Percentiles rank a stretch among this genome's conserved stretches.
Evolutionary conservation across 2,113 vertebrate genomes (phyloP).

Genomic region (Anoura caudifer): DNA sequence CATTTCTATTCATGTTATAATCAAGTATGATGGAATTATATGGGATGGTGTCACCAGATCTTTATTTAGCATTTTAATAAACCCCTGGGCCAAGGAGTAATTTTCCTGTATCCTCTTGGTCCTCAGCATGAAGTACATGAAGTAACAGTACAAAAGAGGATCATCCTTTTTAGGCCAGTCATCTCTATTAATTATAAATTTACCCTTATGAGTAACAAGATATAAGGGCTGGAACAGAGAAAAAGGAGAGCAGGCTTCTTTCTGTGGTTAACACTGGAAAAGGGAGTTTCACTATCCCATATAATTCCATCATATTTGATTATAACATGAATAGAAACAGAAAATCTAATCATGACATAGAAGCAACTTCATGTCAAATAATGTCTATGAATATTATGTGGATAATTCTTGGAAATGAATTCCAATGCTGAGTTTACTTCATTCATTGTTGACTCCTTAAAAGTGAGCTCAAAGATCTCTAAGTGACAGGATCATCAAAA

Average conservation of each 20-base stretch:
- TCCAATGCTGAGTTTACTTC: background rate
- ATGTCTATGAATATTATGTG: background rate
- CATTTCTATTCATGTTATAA: constrained; percentile 43
- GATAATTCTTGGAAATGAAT: constrained; percentile 33
- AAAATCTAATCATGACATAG: constrained; percentile 41
- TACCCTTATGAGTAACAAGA: constrained; percentile 68
- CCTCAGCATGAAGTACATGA: constrained; percentile 73
- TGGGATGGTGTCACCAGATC: constrained; percentile 58
- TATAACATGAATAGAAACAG: constrained; percentile 42
- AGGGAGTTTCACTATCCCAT: background rate
- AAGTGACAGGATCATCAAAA: constrained; percentile 42
- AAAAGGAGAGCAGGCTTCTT: constrained; percentile 27
- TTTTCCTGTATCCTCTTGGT: constrained; percentile 75
- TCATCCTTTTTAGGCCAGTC: constrained; percentile 73
- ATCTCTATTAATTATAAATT: constrained; percentile 73
- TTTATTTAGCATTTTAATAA: constrained; percentile 78
- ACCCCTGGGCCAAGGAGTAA: constrained; percentile 76
- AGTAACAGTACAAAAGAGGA: constrained; percentile 74
- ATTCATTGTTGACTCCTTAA: constrained; percentile 27
- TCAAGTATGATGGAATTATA: constrained; percentile 19
- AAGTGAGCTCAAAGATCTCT: constrained; percentile 5
- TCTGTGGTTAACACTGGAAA: constrained; percentile 28
- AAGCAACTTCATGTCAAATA: constrained; percentile 60
- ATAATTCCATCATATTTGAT: constrained; percentile 6
- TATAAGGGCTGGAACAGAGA: constrained; percentile 14